Percentiles rank a stretch among this genome's conserved stretches.
Evolutionary conservation across 2,797 vertebrate genomes (phyloP).

Genomic region (Macroramphosus scolopax): DNA sequence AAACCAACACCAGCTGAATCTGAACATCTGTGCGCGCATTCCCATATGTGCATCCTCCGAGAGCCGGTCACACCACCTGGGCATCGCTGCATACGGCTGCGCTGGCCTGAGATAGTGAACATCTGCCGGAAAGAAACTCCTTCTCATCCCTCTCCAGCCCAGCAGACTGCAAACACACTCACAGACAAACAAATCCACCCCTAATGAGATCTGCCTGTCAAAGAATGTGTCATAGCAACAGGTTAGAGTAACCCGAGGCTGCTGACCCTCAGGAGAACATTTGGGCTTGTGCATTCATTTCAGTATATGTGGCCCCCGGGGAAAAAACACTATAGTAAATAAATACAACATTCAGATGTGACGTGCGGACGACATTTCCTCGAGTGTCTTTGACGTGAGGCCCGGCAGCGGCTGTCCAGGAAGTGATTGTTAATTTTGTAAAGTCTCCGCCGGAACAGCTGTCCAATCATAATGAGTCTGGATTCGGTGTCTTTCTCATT

Average conservation of each 20-base stretch:
- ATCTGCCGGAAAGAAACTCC: conserved; percentile 38
- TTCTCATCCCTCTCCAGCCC: conserved; percentile 38
- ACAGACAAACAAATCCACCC: conserved; percentile 27
- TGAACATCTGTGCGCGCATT: conserved; percentile 18
- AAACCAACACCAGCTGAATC: conserved; percentile 25
- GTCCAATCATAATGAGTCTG: conserved; percentile 68
- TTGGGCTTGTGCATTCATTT: conserved; percentile 29
- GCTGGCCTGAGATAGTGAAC: conserved; percentile 22
- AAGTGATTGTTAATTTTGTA: conserved; percentile 62
- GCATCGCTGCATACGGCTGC: conserved; percentile 27
- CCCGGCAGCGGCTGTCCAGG: conserved; percentile 32
- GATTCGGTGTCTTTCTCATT: conserved; percentile 49
- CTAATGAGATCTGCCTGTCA: conserved; percentile 59
- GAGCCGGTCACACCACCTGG: conserved; percentile 25
- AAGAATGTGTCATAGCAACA: conserved; percentile 19
- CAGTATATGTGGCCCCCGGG: conserved; percentile 26
- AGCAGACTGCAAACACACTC: conserved; percentile 10
- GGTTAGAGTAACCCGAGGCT: conserved; percentile 50
- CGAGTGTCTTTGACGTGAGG: too few species aligned
- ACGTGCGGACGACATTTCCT: too few species aligned
- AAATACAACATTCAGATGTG: too few species aligned
- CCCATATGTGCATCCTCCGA: conserved; percentile 7
- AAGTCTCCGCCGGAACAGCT: conserved; percentile 59
- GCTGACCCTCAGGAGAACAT: conserved; percentile 24
- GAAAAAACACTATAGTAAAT: not conserved